These are phyloP conservation scores for Melanotaenia boesemani DNA, from an alignment of 2,797 vertebrate genomes.

Conservation along the genomic window DNA sequence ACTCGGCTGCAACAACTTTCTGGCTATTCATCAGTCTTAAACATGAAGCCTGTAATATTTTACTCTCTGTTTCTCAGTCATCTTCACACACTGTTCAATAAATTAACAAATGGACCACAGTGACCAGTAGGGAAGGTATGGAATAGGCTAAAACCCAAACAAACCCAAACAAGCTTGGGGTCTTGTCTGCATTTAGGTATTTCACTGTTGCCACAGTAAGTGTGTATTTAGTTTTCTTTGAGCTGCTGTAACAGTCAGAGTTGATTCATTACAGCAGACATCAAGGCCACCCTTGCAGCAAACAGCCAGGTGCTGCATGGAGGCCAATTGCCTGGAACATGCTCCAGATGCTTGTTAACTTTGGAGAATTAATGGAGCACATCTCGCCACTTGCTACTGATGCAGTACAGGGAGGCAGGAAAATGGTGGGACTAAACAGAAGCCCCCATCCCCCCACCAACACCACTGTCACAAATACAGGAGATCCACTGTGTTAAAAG, in stretches of 20 bases:
- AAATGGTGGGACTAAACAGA: constrained; percentile 42
- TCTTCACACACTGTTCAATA: constrained; percentile 33
- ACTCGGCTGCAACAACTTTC: not conserved
- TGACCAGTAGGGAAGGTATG: constrained; percentile 35
- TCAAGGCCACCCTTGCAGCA: constrained; percentile 66
- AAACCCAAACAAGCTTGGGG: constrained; percentile 37
- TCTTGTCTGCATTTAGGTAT: constrained; percentile 54
- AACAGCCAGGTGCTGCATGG: constrained; percentile 64
- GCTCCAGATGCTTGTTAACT: constrained; percentile 64
- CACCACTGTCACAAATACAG: constrained; percentile 52
- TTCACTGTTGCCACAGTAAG: constrained; percentile 16
- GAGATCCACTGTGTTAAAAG: constrained; percentile 61
- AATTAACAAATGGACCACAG: constrained; percentile 36
- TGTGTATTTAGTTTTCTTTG: constrained; percentile 68
- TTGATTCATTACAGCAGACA: constrained; percentile 51
- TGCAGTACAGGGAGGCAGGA: constrained; percentile 46
- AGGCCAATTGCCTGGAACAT: constrained; percentile 60
- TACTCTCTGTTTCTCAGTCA: constrained; percentile 25
- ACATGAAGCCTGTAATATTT: constrained; percentile 18
- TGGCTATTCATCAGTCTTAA: not conserved
- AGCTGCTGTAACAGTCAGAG: constrained; percentile 49
- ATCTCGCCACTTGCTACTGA: constrained; percentile 50
- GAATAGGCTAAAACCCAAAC: constrained; percentile 58
- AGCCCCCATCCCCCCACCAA: not conserved
- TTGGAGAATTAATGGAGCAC: constrained; percentile 55